Base-by-base conservation (phyloP, 2,113 vertebrate species). In the Myiozetetes cayanensis region DNA sequence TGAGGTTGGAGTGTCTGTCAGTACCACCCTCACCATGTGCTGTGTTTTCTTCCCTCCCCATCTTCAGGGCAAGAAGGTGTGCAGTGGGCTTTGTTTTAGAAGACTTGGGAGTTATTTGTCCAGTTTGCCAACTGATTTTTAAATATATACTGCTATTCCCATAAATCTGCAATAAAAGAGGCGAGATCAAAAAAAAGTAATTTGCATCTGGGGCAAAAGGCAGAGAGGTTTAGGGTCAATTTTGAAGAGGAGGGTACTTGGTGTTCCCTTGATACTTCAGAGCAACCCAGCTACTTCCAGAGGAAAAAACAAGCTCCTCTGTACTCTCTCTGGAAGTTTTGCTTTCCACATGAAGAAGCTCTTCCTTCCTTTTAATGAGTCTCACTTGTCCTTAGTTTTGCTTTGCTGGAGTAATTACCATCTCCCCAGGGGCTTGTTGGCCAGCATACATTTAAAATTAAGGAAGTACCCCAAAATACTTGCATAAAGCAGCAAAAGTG, bases 11-110 rank as follows among this genome's bases (percentile, higher is more conserved):
- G 10, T 44, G 14, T 52, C 31, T 43, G 43, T 50, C 10, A 16
- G 49, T 59, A 6, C 43, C 10, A 6, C 52, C 13, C 20, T 12
- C 47, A 47, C 47, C 39, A 8, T 0, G 0, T 39, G 18, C 52
- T 79, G 6, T 4, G 63, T 49, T 30, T 49, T 30, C 23, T 37
- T 79, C 49, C 27, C 24, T 76, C 62, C 12, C 37, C 9, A 74
- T 63, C 33, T 43, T 43, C 6, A 25, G 31, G 55, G 13, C 31
- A 72, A 28, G 41, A 61, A 7, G 10, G 5, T 37, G 17, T 74
- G 41, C 67, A 56, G 30, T 52, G 37, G 20, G 6, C 18, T 85
- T 58, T 49, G 8, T 25, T 84, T 67, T 66, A 78, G 61, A 82
- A 55, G 56, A 50, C 71, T 37, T 47, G 10, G 20, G 9, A 12